A percentile compares a stretch with the other conserved stretches of the same genome.
These are phyloP conservation scores for Acanthopagrus latus DNA, from an alignment of 2,797 vertebrate genomes.

Conservation along the genomic window DNA sequence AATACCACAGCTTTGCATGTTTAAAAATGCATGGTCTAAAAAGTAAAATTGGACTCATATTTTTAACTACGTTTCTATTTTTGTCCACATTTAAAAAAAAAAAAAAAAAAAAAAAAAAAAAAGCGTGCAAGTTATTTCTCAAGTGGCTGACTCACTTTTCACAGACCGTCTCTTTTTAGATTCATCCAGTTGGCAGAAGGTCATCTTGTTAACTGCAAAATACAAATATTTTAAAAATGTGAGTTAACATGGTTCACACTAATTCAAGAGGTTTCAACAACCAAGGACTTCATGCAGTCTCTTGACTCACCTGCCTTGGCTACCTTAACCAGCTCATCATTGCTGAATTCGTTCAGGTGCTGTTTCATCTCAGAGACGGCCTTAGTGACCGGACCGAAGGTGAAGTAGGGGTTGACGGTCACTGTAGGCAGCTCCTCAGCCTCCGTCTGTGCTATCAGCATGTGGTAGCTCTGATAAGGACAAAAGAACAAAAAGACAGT, in stretches of 20 bases:
- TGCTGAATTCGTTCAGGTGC: constrained; percentile 86
- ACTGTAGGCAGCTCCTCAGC: constrained; percentile 87
- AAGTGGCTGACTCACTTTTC: constrained; percentile 77
- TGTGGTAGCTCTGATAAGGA: constrained; percentile 82
- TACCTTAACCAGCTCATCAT: constrained; percentile 87
- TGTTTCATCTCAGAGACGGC: constrained; percentile 88
- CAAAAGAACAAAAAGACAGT: background rate
- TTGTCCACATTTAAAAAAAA: too few relatives aligned
- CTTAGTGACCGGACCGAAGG: constrained; percentile 85
- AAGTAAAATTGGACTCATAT: background rate
- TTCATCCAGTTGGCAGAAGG: constrained; percentile 88
- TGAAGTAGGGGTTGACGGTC: constrained; percentile 87
- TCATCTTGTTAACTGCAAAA: constrained; percentile 88
- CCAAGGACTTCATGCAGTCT: background rate
- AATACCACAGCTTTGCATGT: background rate
- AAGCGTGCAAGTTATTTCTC: too few relatives aligned
- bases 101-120: too few relatives aligned
- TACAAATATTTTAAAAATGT: too few relatives aligned
- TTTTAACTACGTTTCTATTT: background rate
- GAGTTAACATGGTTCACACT: too few relatives aligned
- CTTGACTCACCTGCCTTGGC: constrained; percentile 80
- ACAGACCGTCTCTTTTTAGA: constrained; percentile 77
- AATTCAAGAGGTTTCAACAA: background rate
- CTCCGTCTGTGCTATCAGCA: constrained; percentile 87
- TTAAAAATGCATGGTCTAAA: background rate